phyloP scores from a whole-genome alignment of 92 coral and sea anemone species.

The Umimayanthus chanpuru region DNA sequence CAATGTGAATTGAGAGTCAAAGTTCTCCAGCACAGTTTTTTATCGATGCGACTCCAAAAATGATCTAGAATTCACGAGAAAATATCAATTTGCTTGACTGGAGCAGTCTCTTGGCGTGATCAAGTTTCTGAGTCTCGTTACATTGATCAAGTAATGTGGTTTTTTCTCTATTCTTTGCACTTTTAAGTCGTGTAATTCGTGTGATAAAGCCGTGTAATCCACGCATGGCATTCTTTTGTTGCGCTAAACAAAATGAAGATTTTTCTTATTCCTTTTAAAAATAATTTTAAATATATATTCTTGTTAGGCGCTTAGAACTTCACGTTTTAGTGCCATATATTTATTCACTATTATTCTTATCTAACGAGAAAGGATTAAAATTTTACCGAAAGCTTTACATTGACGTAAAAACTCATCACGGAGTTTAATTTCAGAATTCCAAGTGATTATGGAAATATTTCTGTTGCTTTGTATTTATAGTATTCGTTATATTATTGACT shows the following conservation, averaged over 20 bases:
- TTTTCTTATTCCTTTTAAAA: no score
- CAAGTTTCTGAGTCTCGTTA: not conserved
- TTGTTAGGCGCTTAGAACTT: not conserved
- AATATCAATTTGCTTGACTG: not conserved
- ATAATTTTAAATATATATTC: not conserved
- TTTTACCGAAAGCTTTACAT: not conserved
- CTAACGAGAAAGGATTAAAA: conserved; percentile 13
- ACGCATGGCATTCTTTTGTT: not conserved
- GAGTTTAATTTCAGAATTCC: not conserved
- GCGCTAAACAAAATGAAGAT: no score
- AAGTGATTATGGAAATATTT: not conserved
- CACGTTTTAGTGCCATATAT: not conserved
- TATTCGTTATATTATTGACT: not conserved
- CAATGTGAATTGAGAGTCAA: not conserved
- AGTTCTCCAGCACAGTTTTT: no score
- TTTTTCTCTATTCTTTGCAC: not conserved
- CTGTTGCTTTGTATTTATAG: not conserved
- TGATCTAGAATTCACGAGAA: not conserved
- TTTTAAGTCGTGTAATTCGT: not conserved
- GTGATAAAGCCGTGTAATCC: not conserved
- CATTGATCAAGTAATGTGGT: not conserved
- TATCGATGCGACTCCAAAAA: not conserved
- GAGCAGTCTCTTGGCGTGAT: not conserved
- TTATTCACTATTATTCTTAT: no score
- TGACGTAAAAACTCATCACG: not conserved